Evolutionary conservation across 1,140 invertebrate genomes (phyloP).

Genomic region (Caenorhabditis briggsae): DNA sequence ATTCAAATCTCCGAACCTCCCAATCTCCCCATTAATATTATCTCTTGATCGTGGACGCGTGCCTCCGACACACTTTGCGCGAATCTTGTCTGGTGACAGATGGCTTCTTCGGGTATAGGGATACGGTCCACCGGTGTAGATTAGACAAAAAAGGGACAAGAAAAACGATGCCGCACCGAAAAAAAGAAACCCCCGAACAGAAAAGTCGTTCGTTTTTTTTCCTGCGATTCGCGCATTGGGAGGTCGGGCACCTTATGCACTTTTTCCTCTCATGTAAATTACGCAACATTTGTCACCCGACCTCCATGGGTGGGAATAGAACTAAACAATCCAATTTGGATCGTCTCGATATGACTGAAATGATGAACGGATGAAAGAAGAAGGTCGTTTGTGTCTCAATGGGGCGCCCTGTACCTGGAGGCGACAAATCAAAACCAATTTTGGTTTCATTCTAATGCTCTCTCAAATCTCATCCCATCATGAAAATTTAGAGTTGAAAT

Average conservation of each 20-base stretch:
- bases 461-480: not conserved
- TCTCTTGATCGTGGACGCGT: not conserved
- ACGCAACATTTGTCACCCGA: slow-evolving; percentile 50
- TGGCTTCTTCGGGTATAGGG: slow-evolving; percentile 1
- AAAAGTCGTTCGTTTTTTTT: slow-evolving; percentile 8
- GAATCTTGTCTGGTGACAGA: slow-evolving; percentile 49
- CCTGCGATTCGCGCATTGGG: slow-evolving; percentile 34
- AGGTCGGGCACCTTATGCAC: slow-evolving; percentile 20
- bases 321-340: not conserved
- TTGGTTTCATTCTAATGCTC: not conserved
- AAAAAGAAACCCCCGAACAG: not conserved
- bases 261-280: slow-evolving; percentile 45
- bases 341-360: slow-evolving; percentile 20
- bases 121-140: slow-evolving; percentile 18
- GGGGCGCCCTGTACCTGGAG: not conserved
- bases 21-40: slow-evolving; percentile 24
- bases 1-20: slow-evolving; percentile 25
- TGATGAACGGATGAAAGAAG: slow-evolving; percentile 43
- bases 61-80: not conserved
- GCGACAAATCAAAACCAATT: not conserved
- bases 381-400: slow-evolving; percentile 7
- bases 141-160: slow-evolving; percentile 28
- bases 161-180: slow-evolving; percentile 26
- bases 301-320: not conserved
- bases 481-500: not conserved